Evolutionary conservation across 2,888 invertebrate genomes (phyloP).

Genomic region (Biston betularia): DNA sequence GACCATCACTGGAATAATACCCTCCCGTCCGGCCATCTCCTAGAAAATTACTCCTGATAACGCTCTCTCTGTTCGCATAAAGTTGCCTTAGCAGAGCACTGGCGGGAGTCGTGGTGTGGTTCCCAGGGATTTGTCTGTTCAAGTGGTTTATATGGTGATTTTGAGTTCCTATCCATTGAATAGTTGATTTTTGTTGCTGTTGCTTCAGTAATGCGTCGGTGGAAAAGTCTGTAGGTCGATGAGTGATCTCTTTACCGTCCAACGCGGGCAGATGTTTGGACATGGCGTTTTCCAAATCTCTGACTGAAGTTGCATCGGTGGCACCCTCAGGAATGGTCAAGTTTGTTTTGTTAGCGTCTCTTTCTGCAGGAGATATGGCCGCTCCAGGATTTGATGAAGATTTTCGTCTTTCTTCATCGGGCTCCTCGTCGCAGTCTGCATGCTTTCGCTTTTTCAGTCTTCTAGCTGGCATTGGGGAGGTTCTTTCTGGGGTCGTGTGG

Average conservation of each 20-base stretch:
- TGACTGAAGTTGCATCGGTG: slow-evolving; percentile 89
- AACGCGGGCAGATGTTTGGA: slow-evolving; percentile 94
- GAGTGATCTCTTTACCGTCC: slow-evolving; percentile 84
- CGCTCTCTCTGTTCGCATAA: slow-evolving; percentile 97
- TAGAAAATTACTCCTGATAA: slow-evolving; percentile 94
- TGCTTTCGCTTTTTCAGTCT: slow-evolving; percentile 84
- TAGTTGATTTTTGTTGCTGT: slow-evolving; percentile 91
- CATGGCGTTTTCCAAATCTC: slow-evolving; percentile 98
- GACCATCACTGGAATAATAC: slow-evolving; percentile 86
- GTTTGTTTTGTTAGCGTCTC: slow-evolving; percentile 75
- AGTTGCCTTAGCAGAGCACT: slow-evolving; percentile 95
- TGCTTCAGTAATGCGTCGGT: slow-evolving; percentile 94
- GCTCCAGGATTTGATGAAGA: slow-evolving; percentile 77
- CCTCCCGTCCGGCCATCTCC: slow-evolving; percentile 80
- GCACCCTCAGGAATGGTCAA: slow-evolving; percentile 73
- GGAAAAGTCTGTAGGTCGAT: slow-evolving; percentile 94
- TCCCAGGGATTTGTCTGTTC: slow-evolving; percentile 86
- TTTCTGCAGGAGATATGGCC: slow-evolving; percentile 74
- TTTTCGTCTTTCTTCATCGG: slow-evolving; percentile 78
- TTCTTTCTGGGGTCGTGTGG: slow-evolving; percentile 77
- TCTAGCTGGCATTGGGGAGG: slow-evolving; percentile 88
- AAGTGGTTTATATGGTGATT: slow-evolving; percentile 87
- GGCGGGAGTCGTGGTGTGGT: slow-evolving; percentile 91
- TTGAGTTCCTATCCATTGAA: slow-evolving; percentile 97
- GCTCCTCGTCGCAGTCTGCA: slow-evolving; percentile 78